Percentiles rank a stretch among this genome's conserved stretches.
Evolutionary conservation across 2,888 invertebrate species (phyloP).

Genomic region (Colostygia pectinataria): DNA sequence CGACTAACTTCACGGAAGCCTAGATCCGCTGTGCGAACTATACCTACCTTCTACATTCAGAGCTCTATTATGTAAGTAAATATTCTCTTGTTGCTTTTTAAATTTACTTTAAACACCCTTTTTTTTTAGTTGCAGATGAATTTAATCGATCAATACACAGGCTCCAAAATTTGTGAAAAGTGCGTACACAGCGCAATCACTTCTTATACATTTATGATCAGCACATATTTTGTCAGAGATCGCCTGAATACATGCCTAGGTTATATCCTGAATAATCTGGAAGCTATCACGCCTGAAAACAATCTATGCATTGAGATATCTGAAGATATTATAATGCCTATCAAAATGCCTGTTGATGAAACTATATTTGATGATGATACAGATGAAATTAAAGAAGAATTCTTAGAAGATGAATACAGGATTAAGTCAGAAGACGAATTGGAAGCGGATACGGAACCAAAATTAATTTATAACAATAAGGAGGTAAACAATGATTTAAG

Average conservation of each 20-base stretch:
- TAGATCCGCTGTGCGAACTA: too few species aligned
- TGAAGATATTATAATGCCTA: conserved; percentile 55
- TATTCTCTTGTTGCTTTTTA: too few species aligned
- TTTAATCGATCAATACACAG: conserved; percentile 51
- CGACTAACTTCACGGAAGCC: too few species aligned
- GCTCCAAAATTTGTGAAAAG: conserved; percentile 69
- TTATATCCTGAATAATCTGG: conserved; percentile 55
- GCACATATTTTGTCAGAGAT: conserved; percentile 54
- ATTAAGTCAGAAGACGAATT: conserved; percentile 53
- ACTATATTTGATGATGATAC: conserved; percentile 38
- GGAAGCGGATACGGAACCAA: conserved; percentile 25
- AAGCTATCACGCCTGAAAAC: conserved; percentile 38
- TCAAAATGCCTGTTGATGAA: conserved; percentile 42
- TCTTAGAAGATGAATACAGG: conserved; percentile 74
- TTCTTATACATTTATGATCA: conserved; percentile 61
- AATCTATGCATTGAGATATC: conserved; percentile 68
- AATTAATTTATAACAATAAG: too few species aligned
- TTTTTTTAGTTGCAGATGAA: conserved; percentile 62
- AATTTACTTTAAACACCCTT: neutral
- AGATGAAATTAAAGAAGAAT: conserved; percentile 56
- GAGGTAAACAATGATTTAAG: too few species aligned
- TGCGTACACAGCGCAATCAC: conserved; percentile 65
- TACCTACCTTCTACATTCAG: neutral
- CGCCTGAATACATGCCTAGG: conserved; percentile 60
- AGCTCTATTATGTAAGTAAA: too few species aligned